A percentile compares a stretch with the other conserved stretches of the same genome.
Evolutionary conservation across 2,113 vertebrate species (phyloP).

Genomic region (Cyphomyrus discorhynchus): DNA sequence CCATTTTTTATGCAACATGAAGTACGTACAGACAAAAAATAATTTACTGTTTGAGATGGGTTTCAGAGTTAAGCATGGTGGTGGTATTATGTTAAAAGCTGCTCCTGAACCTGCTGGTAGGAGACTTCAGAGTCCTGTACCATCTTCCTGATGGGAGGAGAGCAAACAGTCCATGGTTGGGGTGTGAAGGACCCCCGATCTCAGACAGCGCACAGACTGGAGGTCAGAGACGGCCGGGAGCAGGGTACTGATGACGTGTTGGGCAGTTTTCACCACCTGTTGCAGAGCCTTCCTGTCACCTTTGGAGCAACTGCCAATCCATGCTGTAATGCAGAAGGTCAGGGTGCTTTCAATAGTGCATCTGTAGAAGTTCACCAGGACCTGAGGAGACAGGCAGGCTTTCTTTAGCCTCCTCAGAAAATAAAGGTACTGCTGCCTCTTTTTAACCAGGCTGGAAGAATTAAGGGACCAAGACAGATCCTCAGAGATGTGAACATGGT

Average conservation of each 20-base stretch:
- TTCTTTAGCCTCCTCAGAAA: neutral
- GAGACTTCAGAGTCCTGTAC: neutral
- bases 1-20: neutral
- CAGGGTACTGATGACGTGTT: neutral
- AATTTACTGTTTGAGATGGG: no score
- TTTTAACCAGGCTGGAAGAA: neutral
- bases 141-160: neutral
- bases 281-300: neutral
- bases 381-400: neutral
- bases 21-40: neutral
- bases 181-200: neutral
- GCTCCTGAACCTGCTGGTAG: neutral
- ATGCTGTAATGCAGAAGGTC: neutral
- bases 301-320: neutral
- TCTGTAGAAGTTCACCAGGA: neutral
- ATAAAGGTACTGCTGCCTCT: neutral
- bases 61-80: neutral
- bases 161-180: neutral
- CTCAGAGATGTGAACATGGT: neutral
- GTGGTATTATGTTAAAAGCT: neutral
- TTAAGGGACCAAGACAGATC: neutral
- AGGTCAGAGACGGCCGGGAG: neutral
- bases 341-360: neutral
- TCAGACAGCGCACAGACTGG: neutral
- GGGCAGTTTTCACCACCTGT: no score